phyloP scores from a whole-genome alignment of 2,888 invertebrate genomes.

The Microctonus aethiopoides region DNA sequence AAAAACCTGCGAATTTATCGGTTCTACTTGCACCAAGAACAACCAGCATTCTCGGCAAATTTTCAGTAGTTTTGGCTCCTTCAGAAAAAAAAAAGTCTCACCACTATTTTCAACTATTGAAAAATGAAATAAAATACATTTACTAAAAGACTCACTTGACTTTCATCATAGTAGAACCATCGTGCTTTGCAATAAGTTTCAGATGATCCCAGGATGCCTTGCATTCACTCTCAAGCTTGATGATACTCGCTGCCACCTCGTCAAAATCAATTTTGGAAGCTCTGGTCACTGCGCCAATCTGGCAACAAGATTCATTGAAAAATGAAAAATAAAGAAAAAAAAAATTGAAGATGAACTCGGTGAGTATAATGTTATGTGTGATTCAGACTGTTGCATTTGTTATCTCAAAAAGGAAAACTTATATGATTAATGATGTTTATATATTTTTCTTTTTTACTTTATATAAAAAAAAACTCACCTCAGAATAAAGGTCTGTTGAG shows the following conservation, averaged over 20 bases:
- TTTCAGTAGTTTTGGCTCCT: conserved; percentile 37
- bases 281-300: conserved; percentile 89
- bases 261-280: conserved; percentile 97
- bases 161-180: conserved; percentile 88
- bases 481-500: conserved; percentile 96
- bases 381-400: too few relatives aligned
- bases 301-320: conserved; percentile 23
- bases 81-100: conserved; percentile 15
- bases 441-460: conserved; percentile 24
- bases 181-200: conserved; percentile 94
- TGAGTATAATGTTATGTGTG: not conserved
- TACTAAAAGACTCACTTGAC: conserved; percentile 74
- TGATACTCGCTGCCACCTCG: conserved; percentile 85
- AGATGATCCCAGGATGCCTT: conserved; percentile 97
- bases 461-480: conserved; percentile 71
- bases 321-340: not conserved
- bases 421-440: too few relatives aligned
- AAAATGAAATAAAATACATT: not conserved
- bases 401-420: too few relatives aligned
- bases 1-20: conserved; percentile 53
- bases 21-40: conserved; percentile 33
- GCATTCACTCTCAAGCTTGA: conserved; percentile 93
- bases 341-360: not conserved
- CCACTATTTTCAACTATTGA: not conserved
- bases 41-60: conserved; percentile 46